These are phyloP conservation scores for Rotaria magnacalcarata DNA, from an alignment of 2,888 invertebrate species.

Conservation along the genomic window DNA sequence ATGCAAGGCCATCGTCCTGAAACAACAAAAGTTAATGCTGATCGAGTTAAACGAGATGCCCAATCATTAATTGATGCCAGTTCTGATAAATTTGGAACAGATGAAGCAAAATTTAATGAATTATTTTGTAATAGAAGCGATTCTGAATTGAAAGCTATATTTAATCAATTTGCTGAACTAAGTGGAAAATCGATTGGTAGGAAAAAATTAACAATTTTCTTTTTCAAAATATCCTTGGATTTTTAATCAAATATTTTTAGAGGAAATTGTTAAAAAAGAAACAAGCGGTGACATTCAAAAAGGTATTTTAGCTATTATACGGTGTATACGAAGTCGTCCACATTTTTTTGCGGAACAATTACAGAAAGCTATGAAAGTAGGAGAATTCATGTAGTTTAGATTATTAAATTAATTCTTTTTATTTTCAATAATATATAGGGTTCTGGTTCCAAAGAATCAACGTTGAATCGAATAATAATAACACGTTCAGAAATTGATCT, in stretches of 20 bases:
- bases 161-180: conserved; percentile 75
- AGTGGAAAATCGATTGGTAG: conserved; percentile 65
- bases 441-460: conserved; percentile 50
- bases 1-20: conserved; percentile 65
- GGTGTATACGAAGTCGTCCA: conserved; percentile 47
- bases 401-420: background rate
- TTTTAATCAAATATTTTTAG: background rate
- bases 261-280: conserved; percentile 56
- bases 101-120: conserved; percentile 58
- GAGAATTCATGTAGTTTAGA: background rate
- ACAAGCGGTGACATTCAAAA: conserved; percentile 59
- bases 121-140: conserved; percentile 60
- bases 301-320: conserved; percentile 57
- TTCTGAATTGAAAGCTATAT: conserved; percentile 72
- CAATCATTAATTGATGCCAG: conserved; percentile 54
- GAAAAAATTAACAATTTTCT: background rate
- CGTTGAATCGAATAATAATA: conserved; percentile 50
- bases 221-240: background rate
- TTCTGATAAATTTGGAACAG: conserved; percentile 58
- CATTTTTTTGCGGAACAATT: conserved; percentile 55
- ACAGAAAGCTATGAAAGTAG: conserved; percentile 52
- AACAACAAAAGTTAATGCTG: conserved; percentile 66
- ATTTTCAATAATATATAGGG: background rate
- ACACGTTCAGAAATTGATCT: conserved; percentile 46
- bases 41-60: conserved; percentile 57